Evolutionary conservation across 2,888 invertebrate genomes (phyloP), one percentile per base, ranked within the genome.

Genomic region (Erebia epiphron): DNA sequence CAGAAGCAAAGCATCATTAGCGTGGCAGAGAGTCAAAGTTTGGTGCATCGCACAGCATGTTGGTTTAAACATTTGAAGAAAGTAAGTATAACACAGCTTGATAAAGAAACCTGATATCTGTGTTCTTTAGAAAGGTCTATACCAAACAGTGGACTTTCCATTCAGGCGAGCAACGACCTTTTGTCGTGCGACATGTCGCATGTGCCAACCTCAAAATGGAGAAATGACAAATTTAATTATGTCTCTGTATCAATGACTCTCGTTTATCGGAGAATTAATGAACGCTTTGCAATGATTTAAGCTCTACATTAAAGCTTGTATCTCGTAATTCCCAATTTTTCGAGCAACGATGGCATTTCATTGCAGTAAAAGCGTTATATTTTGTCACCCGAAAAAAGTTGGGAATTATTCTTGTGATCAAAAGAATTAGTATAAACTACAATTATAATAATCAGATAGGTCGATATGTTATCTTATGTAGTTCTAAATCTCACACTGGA

Each of bases 221-320:
- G 54, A 16, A 41, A 64, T 35, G 64, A 64, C 35, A 26, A 64
- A 64, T 50, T 64, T 35, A 50, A 64, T 64, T 64, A 54, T 16
- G 16, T 41, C 26, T 54, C 52, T 50, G 50, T 64, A 52, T 64
- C 54, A 64, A 64, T 63, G 49, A 21, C 62, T 26, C 62, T 63
- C 49, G 49, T 63, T 63, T 63, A 63, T 63, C 62, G 62, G 52
- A 13, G 16, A 64, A 54, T 41, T 64, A 64, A 64, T 64, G 64
- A 64, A 64, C 54, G 64, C 54, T 52, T 64, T 35, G 26, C 63
- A 11, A 52, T 63, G 5, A 52, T 54, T 41, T 52, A 16, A 41
- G 14, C 16, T 50, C 35, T 64, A 52, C 35, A 54, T 26, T 64
- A 26, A 54, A 64, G 54, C 26, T 63, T 50, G 21, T 50, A 63